Percentiles rank a stretch among this genome's conserved stretches.
Evolutionary conservation across 2,888 invertebrate genomes (phyloP).

Genomic region (Leptarthrus brevirostris): DNA sequence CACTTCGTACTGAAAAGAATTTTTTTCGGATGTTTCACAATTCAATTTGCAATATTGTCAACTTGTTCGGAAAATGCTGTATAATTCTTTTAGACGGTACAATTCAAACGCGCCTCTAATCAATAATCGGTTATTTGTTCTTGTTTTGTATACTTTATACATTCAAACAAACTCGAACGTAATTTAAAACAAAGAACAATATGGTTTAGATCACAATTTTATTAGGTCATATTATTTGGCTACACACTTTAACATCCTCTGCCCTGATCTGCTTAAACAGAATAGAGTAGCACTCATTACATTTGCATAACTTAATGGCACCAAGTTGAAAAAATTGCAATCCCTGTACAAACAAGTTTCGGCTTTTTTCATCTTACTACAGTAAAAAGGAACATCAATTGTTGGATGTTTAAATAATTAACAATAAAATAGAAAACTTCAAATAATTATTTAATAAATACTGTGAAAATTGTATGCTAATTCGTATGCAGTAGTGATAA

Average conservation of each 20-base stretch:
- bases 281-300: not conserved
- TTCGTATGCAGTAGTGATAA: not conserved
- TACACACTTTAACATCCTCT: slow-evolving; percentile 10
- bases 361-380: not conserved
- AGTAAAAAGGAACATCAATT: not conserved
- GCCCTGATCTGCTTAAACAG: too few species aligned
- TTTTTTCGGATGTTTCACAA: too few species aligned
- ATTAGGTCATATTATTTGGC: slow-evolving; percentile 27
- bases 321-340: not conserved
- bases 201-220: slow-evolving; percentile 15
- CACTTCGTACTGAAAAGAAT: too few species aligned
- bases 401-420: not conserved
- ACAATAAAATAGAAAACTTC: not conserved
- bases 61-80: too few species aligned
- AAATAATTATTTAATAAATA: not conserved
- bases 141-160: too few species aligned
- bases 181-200: too few species aligned
- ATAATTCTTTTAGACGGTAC: too few species aligned
- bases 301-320: slow-evolving; percentile 18
- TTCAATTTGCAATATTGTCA: too few species aligned
- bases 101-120: too few species aligned
- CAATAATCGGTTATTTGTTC: too few species aligned
- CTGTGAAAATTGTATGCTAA: not conserved
- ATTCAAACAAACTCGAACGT: too few species aligned
- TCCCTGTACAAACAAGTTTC: not conserved